Conservation (phyloP, 64 coral and sea anemone genomes). For the Montipora efflorescens region DNA sequence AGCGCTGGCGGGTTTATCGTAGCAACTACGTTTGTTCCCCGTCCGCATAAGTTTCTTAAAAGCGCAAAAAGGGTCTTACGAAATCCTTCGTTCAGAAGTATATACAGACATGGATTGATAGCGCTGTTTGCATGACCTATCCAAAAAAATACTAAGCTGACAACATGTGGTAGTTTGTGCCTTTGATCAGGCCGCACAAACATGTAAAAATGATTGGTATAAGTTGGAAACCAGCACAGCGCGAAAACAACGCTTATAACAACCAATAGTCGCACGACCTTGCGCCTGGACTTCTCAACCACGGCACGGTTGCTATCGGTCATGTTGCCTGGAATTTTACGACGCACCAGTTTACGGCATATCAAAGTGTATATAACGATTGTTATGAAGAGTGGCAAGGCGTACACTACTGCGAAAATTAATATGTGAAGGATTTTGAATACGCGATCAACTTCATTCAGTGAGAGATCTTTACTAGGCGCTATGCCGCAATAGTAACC, state of each 20-base stretch:
- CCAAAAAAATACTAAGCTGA: no score
- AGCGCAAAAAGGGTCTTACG: neutral
- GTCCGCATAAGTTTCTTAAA: neutral
- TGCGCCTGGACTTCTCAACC: constrained; percentile 6
- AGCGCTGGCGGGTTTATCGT: neutral
- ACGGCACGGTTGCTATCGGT: constrained; percentile 11
- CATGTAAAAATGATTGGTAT: constrained; percentile 51
- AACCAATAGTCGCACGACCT: constrained; percentile 37
- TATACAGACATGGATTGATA: constrained; percentile 51
- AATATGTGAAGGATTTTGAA: constrained; percentile 36
- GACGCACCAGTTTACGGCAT: constrained; percentile 16
- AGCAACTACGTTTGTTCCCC: neutral
- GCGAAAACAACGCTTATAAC: constrained; percentile 44
- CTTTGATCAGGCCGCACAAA: no score
- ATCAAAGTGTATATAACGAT: constrained; percentile 22
- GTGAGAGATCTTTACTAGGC: neutral
- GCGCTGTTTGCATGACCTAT: constrained; percentile 67
- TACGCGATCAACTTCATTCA: neutral
- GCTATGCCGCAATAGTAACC: neutral
- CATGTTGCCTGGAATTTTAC: constrained; percentile 46
- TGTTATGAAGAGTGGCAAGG: neutral
- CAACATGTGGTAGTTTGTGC: no score
- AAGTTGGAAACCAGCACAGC: constrained; percentile 55
- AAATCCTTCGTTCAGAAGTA: constrained; percentile 11
- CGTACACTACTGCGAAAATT: constrained; percentile 23